A percentile compares a stretch with the other conserved stretches of the same genome.
These are phyloP conservation scores for Chorisops tibialis DNA, from an alignment of 2,888 invertebrate genomes.

Conservation along the genomic window DNA sequence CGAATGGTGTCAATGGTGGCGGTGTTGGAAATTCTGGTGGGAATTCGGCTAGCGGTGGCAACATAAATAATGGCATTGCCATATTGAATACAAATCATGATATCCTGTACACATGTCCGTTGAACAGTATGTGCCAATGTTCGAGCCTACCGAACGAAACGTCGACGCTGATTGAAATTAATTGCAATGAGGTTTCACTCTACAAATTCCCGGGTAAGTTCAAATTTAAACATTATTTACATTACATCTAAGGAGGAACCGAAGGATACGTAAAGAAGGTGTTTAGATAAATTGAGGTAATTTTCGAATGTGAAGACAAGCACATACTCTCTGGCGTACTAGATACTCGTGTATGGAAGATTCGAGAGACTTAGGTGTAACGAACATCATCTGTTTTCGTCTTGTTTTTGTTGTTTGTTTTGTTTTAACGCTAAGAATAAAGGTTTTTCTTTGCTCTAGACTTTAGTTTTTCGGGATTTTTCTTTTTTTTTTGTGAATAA, in stretches of 20 bases:
- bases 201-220: slow-evolving; percentile 53
- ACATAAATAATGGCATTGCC: slow-evolving; percentile 37
- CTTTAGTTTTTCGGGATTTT: too few relatives aligned
- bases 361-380: too few relatives aligned
- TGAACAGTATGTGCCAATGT: slow-evolving; percentile 53
- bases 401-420: too few relatives aligned
- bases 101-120: slow-evolving; percentile 49
- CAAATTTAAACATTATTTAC: too few relatives aligned
- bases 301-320: too few relatives aligned
- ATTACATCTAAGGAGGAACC: too few relatives aligned
- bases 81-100: slow-evolving; percentile 49
- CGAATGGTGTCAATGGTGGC: slow-evolving; percentile 38
- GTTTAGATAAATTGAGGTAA: not conserved
- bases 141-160: slow-evolving; percentile 52
- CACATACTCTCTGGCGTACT: too few relatives aligned
- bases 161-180: slow-evolving; percentile 51
- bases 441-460: too few relatives aligned
- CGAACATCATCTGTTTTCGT: too few relatives aligned
- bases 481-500: too few relatives aligned
- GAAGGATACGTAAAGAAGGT: not conserved
- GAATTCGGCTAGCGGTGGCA: slow-evolving; percentile 30
- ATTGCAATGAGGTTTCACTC: slow-evolving; percentile 52
- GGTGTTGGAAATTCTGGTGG: slow-evolving; percentile 29
- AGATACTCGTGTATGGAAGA: too few relatives aligned
- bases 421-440: too few relatives aligned